Evolutionary conservation across 2,113 vertebrate genomes (phyloP).

Genomic region (Gracilinanus agilis): DNA sequence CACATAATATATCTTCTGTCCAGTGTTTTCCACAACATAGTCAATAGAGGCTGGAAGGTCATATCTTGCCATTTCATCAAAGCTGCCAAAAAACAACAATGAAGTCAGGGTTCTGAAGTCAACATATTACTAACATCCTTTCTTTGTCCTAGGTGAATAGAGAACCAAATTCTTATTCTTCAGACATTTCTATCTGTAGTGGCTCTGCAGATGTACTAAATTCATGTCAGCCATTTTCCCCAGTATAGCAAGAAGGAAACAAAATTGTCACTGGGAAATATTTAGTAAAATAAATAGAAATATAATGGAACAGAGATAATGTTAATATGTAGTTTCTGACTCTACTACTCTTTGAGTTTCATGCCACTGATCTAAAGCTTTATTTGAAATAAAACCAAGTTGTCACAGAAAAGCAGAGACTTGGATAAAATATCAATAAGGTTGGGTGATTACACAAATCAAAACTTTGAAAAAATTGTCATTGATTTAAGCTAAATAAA

Average conservation of each 20-base stretch:
- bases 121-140: neutral
- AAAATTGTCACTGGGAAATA: neutral
- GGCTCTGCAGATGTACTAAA: neutral
- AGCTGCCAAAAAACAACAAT: constrained; percentile 82
- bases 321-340: neutral
- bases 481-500: neutral
- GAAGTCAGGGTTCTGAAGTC: neutral
- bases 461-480: constrained; percentile 4
- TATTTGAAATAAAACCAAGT: neutral
- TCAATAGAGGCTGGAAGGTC: constrained; percentile 94
- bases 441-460: neutral
- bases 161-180: neutral
- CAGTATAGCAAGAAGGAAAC: neutral
- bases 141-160: neutral
- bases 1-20: constrained; percentile 93
- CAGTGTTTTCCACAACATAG: constrained; percentile 90
- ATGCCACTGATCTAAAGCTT: neutral
- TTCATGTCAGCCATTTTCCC: neutral
- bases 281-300: neutral
- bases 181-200: neutral
- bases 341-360: neutral
- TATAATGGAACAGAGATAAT: neutral
- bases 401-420: neutral
- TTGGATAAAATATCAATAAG: neutral
- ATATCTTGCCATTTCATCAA: constrained; percentile 96